These are phyloP conservation scores for Anolis apletophallus DNA, from an alignment of 2,797 vertebrate genomes.

Conservation along the genomic window DNA sequence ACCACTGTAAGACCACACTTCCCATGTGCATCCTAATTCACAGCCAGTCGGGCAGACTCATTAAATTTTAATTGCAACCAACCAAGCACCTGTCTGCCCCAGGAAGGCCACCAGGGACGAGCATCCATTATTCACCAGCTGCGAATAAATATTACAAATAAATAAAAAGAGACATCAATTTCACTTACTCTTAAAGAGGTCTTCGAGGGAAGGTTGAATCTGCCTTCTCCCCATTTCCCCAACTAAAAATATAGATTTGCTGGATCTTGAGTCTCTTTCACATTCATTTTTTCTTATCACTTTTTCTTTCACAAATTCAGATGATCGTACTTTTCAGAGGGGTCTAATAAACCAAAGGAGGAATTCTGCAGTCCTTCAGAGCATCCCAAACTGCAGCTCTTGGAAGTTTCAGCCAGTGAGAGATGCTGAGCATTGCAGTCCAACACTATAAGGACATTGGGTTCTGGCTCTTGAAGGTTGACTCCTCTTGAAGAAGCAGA, in stretches of 20 bases:
- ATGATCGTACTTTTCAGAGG: no score
- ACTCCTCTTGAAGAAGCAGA: no score
- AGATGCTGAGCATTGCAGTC: no score
- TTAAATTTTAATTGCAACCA: constrained; percentile 44
- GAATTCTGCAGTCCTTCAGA: no score
- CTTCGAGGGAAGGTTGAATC: background rate
- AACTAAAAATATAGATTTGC: no score
- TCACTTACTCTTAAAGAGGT: constrained; percentile 51
- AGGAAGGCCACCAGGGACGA: constrained; percentile 65
- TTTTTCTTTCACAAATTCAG: background rate
- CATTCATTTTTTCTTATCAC: background rate
- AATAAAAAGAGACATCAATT: constrained; percentile 46
- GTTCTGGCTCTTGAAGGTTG: background rate
- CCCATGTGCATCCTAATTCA: fast-evolving
- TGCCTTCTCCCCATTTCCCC: fast-evolving
- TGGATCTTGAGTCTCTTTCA: background rate
- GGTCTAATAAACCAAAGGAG: background rate
- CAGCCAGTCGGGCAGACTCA: fast-evolving
- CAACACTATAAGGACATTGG: background rate
- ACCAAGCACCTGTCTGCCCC: background rate
- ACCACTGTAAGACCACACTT: background rate
- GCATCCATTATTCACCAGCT: constrained; percentile 67
- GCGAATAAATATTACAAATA: constrained; percentile 65
- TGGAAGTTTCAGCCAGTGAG: no score
- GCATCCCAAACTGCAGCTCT: no score